A percentile compares a stretch with the other conserved stretches of the same genome.
Conservation (phyloP, 2,797 vertebrate species). For the Gallirallus australis region DNA sequence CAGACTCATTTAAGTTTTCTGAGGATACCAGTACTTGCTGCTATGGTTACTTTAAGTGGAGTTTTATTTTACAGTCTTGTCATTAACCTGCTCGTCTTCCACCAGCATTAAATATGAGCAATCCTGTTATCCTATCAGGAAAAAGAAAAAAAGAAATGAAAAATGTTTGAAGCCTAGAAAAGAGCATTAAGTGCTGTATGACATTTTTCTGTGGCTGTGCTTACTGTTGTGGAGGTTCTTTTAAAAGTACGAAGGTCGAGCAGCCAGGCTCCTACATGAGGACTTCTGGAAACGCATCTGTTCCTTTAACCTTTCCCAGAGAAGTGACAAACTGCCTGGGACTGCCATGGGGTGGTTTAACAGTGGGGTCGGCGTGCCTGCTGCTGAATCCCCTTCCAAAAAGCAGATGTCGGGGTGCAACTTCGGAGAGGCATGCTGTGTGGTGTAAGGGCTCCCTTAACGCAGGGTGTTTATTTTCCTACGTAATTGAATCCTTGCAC, state of each 20-base stretch:
- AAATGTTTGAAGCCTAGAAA: neutral
- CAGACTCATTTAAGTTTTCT: conserved; percentile 42
- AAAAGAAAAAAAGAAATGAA: neutral
- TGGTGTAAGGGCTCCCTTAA: neutral
- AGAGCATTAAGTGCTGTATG: neutral
- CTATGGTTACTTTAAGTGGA: neutral
- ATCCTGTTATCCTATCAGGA: neutral
- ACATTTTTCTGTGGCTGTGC: neutral
- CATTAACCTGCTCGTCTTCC: conserved; percentile 39
- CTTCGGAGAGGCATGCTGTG: neutral
- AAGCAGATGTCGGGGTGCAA: neutral
- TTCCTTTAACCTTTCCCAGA: neutral
- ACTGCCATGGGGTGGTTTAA: neutral
- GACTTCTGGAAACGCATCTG: neutral
- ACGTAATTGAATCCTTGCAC: neutral
- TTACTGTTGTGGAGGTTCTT: neutral
- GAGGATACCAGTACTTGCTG: neutral
- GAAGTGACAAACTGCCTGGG: neutral
- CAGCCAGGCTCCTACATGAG: neutral
- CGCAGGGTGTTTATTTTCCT: neutral
- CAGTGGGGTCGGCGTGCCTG: neutral
- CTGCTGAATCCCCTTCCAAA: neutral
- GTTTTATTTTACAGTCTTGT: conserved; percentile 39
- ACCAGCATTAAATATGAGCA: neutral
- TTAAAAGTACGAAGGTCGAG: neutral